A percentile compares a stretch with the other conserved stretches of the same genome.
phyloP scores from a whole-genome alignment of 2,797 vertebrate species.

The Sebastes dallii region DNA sequence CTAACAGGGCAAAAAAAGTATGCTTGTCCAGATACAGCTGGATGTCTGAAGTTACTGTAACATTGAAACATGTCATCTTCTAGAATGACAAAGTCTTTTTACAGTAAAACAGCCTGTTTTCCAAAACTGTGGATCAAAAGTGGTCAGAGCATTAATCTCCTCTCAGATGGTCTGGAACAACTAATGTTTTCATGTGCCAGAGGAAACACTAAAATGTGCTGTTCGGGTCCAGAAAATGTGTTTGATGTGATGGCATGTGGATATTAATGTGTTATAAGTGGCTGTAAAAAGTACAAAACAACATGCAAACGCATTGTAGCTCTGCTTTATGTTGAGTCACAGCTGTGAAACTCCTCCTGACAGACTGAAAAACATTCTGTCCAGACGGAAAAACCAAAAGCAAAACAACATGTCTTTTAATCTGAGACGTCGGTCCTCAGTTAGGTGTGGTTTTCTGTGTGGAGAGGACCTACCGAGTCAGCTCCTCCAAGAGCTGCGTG shows the following conservation, averaged over 20 bases:
- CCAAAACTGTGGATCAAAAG: neutral
- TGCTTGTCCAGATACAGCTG: neutral
- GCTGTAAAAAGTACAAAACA: conserved; percentile 4
- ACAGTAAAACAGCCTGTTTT: neutral
- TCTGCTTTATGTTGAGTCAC: conserved; percentile 1
- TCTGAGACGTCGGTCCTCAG: neutral
- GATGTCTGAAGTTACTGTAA: neutral
- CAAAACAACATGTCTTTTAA: conserved; percentile 25
- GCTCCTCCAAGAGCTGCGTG: conserved; percentile 93
- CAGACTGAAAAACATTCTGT: neutral
- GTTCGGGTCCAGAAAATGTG: neutral
- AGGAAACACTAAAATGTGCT: neutral
- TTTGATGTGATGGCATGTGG: neutral
- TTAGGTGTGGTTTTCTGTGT: conserved; percentile 22
- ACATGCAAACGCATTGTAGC: neutral
- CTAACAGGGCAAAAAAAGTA: neutral
- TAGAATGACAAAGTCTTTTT: neutral
- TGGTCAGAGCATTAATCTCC: neutral
- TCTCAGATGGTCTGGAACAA: conserved; percentile 13
- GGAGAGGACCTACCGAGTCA: conserved; percentile 89
- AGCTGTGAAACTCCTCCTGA: conserved; percentile 4
- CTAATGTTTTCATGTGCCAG: conserved; percentile 32
- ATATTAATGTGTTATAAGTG: conserved; percentile 10
- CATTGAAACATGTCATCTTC: neutral
- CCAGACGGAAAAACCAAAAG: conserved; percentile 13